Conservation (phyloP, 2,113 vertebrate species). For the Pelobates fuscus region DNA sequence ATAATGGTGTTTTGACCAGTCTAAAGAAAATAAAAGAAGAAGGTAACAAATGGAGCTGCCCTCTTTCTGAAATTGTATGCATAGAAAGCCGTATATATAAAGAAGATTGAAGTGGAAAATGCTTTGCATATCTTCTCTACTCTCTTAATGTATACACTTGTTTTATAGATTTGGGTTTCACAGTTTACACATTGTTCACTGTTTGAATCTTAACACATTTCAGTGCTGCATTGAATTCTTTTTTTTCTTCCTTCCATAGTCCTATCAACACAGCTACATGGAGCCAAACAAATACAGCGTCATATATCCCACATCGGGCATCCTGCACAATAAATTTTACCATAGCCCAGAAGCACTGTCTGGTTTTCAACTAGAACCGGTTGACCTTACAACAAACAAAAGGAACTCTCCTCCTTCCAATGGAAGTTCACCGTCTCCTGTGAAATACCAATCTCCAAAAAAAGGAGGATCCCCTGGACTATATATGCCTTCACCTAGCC, state of each 20-base stretch:
- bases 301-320: constrained; percentile 70
- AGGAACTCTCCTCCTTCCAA: constrained; percentile 77
- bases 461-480: constrained; percentile 71
- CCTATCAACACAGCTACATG: constrained; percentile 74
- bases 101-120: background rate
- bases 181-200: background rate
- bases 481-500: constrained; percentile 69
- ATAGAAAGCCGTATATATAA: too few relatives aligned
- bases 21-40: too few relatives aligned
- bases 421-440: constrained; percentile 74
- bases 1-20: too few relatives aligned
- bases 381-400: constrained; percentile 92
- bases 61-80: too few relatives aligned
- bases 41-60: too few relatives aligned
- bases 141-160: constrained; percentile 19
- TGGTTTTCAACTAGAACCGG: constrained; percentile 87
- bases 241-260: constrained; percentile 54
- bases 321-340: constrained; percentile 72
- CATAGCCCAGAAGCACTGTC: constrained; percentile 66
- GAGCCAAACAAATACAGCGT: constrained; percentile 73
- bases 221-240: constrained; percentile 4
- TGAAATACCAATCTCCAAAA: constrained; percentile 75
- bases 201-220: constrained; percentile 11
- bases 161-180: constrained; percentile 9
- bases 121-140: background rate